Evolutionary conservation across 2,113 vertebrate genomes (phyloP).

Genomic region (Phaethon lepturus): DNA sequence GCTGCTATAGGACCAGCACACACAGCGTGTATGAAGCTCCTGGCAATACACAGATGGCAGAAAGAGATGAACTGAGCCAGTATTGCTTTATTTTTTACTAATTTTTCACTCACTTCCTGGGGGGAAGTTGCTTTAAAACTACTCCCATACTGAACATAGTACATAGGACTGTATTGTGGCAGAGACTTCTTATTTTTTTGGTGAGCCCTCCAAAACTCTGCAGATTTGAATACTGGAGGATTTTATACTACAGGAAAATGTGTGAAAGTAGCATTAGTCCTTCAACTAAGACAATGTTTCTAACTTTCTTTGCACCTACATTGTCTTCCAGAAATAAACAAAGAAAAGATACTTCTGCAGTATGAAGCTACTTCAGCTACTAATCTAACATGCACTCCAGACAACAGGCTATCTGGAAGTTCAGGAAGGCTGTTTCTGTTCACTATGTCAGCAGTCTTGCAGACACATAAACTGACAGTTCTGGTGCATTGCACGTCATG

Average conservation of each 20-base stretch:
- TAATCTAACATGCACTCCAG: neutral
- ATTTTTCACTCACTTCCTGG: neutral
- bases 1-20: neutral
- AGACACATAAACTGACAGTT: neutral
- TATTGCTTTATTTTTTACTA: neutral
- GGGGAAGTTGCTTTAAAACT: neutral
- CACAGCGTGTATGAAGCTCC: neutral
- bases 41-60: neutral
- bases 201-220: neutral
- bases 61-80: neutral
- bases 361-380: neutral
- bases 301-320: neutral
- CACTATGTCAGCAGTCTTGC: neutral
- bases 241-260: neutral
- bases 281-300: neutral
- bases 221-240: neutral
- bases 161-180: neutral
- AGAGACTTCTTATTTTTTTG: neutral
- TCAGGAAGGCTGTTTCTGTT: neutral
- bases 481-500: neutral
- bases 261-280: neutral
- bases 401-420: neutral
- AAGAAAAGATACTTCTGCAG: neutral
- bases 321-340: neutral
- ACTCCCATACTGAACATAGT: neutral